phyloP scores from a whole-genome alignment of 2,113 vertebrate genomes.

The Typhlomys cinereus region DNA sequence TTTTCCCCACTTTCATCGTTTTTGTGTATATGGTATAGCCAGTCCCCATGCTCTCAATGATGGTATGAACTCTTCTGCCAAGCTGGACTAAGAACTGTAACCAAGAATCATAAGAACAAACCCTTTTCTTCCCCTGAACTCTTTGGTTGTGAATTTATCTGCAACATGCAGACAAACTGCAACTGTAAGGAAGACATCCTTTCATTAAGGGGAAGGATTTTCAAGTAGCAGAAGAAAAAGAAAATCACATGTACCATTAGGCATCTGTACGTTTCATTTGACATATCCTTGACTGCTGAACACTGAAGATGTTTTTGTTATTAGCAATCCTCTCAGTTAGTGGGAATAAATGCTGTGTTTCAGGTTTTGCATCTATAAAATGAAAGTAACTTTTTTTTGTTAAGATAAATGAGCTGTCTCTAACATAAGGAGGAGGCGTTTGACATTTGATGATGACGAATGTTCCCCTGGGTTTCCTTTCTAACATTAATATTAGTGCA shows the following conservation, averaged over 20 bases:
- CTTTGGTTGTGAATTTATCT: too few relatives aligned
- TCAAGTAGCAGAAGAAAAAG: neutral
- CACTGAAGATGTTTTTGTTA: neutral
- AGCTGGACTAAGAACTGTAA: too few relatives aligned
- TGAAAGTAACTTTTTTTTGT: neutral
- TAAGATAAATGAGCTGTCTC: conserved; percentile 6
- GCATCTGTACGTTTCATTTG: neutral
- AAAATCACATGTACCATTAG: neutral
- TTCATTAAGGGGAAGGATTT: conserved; percentile 41
- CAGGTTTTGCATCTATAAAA: neutral
- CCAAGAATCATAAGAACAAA: too few relatives aligned
- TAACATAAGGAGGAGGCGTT: neutral
- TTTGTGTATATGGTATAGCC: too few relatives aligned
- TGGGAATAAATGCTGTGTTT: neutral
- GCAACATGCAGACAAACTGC: too few relatives aligned
- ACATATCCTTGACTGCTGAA: neutral
- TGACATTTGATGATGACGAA: conserved; percentile 37
- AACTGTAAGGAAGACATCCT: neutral
- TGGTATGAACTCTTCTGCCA: too few relatives aligned
- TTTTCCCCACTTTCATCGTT: too few relatives aligned
- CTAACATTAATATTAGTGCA: conserved; percentile 39
- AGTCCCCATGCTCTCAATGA: too few relatives aligned
- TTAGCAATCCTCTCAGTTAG: neutral
- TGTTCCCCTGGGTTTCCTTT: neutral
- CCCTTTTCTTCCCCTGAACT: too few relatives aligned